Conservation (phyloP, 2,888 invertebrate genomes). For the Galerucella calmariensis region DNA sequence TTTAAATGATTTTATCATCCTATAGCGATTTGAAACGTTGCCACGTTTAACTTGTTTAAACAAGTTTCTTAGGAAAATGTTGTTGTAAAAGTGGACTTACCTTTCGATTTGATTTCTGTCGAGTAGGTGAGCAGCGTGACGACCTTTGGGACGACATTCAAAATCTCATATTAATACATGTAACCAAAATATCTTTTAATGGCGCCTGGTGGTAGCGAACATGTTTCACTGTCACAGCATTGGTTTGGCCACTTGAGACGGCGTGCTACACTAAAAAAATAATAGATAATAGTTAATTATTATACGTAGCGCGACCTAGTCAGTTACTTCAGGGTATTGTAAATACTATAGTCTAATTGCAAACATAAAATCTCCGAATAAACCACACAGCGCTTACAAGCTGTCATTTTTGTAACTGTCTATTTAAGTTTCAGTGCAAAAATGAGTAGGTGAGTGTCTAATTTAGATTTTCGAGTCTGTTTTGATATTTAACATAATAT, state of each 20-base stretch:
- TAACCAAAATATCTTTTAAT: slow-evolving; percentile 62
- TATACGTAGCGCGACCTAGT: slow-evolving; percentile 56
- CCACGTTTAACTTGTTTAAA: no score
- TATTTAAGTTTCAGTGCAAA: neutral
- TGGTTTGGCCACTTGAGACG: slow-evolving; percentile 40
- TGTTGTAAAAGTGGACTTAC: slow-evolving; percentile 2
- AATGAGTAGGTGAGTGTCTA: neutral
- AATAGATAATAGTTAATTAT: slow-evolving; percentile 46
- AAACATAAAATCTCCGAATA: slow-evolving; percentile 23
- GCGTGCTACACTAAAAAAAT: slow-evolving; percentile 40
- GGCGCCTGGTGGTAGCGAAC: slow-evolving; percentile 56
- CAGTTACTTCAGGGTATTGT: slow-evolving; percentile 66
- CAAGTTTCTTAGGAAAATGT: neutral
- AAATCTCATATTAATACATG: slow-evolving; percentile 48
- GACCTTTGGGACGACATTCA: slow-evolving; percentile 35
- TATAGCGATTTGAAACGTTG: no score
- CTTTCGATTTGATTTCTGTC: slow-evolving; percentile 31
- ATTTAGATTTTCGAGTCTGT: neutral
- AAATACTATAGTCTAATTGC: slow-evolving; percentile 65
- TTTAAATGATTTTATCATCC: neutral
- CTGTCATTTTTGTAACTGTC: neutral
- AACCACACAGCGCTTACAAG: neutral
- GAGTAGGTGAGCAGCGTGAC: slow-evolving; percentile 15
- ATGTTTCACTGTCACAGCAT: slow-evolving; percentile 48
- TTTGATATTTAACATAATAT: neutral